Evolutionary conservation across 2,888 invertebrate genomes (phyloP), one percentile per base, ranked within the genome.

Genomic region (Aethes cnicana): DNA sequence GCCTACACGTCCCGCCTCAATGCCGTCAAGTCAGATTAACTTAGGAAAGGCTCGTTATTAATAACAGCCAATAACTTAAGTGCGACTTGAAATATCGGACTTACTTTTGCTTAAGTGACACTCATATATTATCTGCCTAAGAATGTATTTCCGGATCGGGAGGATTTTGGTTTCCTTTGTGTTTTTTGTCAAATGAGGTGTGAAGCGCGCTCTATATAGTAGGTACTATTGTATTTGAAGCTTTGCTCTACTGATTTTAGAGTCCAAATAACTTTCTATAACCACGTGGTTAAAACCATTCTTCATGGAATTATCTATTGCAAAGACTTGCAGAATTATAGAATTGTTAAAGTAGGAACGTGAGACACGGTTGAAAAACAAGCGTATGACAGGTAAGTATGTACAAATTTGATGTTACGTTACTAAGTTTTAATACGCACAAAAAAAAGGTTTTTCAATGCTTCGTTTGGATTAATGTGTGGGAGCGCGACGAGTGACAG

Each of bases 11-110:
- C 78, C 73, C 69, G 70, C 74, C 81, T 84, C 84, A 77, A 83
- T 78, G 80, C 82, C 75, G 80, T 84, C 82, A 84, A 88, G 86
- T 84, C 86, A 82, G 88, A 88, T 88, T 87, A 88, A 84, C 82
- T 85, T 82, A 84, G 79, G 81, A 83, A 84, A 84, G 82, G 76
- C 77, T 72, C 72, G 73, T 87, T 88, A 85, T 87, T 87, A 87
- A 88, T 87, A 88, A 83, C 84, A 72, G 74, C 81, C 87, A 85
- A 88, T 88, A 88, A 85, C 76, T 88, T 84, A 85, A 76, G 74
- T 68, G 69, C 66, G 64, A 74, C 77, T 84, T 87, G 85, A 87
- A 85, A 86, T 87, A 88, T 88, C 82, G 84, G 75, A 82, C 78
- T 81, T 78, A 83, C 81, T 85, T 85, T 85, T 81, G 83, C 85